Percentiles rank a stretch among this genome's conserved stretches.
These are phyloP conservation scores for Phengaris arion DNA, from an alignment of 2,888 invertebrate genomes.

Conservation along the genomic window DNA sequence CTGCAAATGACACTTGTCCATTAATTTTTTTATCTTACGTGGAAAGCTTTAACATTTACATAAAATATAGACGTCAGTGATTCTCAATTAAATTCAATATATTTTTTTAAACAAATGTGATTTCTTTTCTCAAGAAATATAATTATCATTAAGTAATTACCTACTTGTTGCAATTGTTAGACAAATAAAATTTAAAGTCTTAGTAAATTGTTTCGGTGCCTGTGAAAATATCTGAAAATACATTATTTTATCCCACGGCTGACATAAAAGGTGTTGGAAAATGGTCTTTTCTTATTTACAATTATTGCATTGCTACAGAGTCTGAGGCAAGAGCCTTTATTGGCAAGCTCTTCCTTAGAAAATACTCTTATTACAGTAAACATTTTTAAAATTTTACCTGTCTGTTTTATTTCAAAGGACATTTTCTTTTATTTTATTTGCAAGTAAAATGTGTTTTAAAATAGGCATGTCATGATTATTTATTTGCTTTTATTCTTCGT, in stretches of 20 bases:
- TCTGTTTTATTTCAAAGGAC: conserved; percentile 31
- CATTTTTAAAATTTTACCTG: conserved; percentile 19
- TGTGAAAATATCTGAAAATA: conserved; percentile 16
- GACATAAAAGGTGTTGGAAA: conserved; percentile 26
- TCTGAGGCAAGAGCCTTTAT: conserved; percentile 15
- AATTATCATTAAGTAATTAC: no score
- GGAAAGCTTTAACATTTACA: no score
- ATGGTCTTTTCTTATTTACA: conserved; percentile 27
- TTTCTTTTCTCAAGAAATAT: no score
- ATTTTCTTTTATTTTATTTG: conserved; percentile 23
- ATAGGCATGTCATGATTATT: background rate
- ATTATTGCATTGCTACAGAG: conserved; percentile 22
- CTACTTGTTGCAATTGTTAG: background rate
- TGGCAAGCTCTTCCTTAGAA: conserved; percentile 23
- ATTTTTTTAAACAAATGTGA: no score
- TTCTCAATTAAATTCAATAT: no score
- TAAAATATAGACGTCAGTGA: no score
- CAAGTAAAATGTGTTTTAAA: background rate
- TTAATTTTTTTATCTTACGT: background rate
- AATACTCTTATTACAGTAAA: conserved; percentile 17
- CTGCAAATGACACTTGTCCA: background rate
- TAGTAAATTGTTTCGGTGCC: background rate
- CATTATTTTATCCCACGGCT: conserved; percentile 14
- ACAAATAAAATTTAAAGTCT: background rate
- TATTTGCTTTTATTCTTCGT: background rate